phyloP scores from a whole-genome alignment of 2,797 vertebrate species.

The Pagetopsis macropterus region DNA sequence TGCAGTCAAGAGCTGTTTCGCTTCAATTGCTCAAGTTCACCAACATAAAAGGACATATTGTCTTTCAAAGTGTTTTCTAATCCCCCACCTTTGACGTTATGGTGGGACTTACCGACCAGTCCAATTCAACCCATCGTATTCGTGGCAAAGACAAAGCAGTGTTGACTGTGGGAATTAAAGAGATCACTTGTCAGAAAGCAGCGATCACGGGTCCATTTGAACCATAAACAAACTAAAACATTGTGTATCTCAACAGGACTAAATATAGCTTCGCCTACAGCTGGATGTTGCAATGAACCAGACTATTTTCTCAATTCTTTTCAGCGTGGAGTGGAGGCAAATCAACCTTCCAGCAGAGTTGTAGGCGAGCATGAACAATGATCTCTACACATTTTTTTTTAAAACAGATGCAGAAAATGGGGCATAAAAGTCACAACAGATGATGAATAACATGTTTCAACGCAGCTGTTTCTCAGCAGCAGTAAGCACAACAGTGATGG shows the following conservation, averaged over 20 bases:
- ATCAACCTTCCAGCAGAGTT: constrained; percentile 26
- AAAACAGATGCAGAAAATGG: constrained; percentile 16
- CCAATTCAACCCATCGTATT: no score
- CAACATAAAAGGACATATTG: not conserved
- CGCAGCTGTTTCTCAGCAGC: constrained; percentile 18
- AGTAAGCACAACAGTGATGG: constrained; percentile 29
- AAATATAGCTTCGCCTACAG: constrained; percentile 21
- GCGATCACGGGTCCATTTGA: no score
- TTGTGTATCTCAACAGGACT: not conserved
- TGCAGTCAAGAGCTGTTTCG: not conserved
- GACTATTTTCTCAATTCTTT: constrained; percentile 10
- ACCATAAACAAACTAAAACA: not conserved
- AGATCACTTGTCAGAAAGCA: no score
- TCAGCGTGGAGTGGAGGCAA: not conserved
- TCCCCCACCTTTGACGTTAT: not conserved
- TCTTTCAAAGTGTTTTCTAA: not conserved
- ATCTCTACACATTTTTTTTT: constrained; percentile 7
- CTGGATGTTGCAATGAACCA: constrained; percentile 26
- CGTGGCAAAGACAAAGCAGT: no score
- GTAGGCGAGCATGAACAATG: constrained; percentile 32
- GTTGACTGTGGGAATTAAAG: no score
- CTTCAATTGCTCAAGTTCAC: not conserved
- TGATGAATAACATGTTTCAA: not conserved
- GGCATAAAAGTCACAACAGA: constrained; percentile 4
- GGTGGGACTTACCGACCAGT: no score